Evolutionary conservation across 1,140 invertebrate species (phyloP), one percentile per base, ranked within the genome.

Genomic region (Drosophila pallidifrons): DNA sequence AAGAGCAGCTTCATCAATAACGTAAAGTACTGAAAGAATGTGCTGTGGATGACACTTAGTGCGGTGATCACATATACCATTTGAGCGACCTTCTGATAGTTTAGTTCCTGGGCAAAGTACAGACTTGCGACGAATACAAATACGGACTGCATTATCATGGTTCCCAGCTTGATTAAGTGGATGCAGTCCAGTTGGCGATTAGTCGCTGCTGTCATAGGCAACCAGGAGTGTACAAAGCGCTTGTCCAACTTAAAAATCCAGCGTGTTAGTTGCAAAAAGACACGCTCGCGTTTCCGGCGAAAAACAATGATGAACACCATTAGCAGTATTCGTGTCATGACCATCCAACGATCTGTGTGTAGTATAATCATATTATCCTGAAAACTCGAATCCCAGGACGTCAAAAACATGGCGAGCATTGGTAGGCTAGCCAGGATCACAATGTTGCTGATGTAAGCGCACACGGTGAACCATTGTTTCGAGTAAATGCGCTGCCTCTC

Each of bases 21-120:
- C n/a, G 65, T 58, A 11, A 67, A 67, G 25, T 47, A 58, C 16
- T 67, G 65, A 10, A 58, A 67, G 30, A 67, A 58, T 38, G 65
- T 67, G 15, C 41, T 46, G 5, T 67, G 65, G 25, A 67, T 58
- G 7, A 67, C 45, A 47, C 25, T 67, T 4, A 57, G 16, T 3
- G 49, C 54, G 11, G 28, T 38, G n/a, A 45, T 54, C 28, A 67
- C 25, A 38, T 58, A 67, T n/a, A 47, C 5, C 2, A 35, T 20
- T 13, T 25, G n/a, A 15, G 41, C 25, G 3, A 65, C n/a, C 15
- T 10, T 25, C 5, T 7, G 35, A 5, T 41, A 65, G 2, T 15
- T 45, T 2, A 30, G 5, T 0, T 65, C 25, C 11, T 46, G n/a
- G 10, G 38, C 20, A 16, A 55, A 55, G 10, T 55, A 55, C 25